These are phyloP conservation scores for Torymus auratus DNA, from an alignment of 2,888 invertebrate species.

Conservation along the genomic window DNA sequence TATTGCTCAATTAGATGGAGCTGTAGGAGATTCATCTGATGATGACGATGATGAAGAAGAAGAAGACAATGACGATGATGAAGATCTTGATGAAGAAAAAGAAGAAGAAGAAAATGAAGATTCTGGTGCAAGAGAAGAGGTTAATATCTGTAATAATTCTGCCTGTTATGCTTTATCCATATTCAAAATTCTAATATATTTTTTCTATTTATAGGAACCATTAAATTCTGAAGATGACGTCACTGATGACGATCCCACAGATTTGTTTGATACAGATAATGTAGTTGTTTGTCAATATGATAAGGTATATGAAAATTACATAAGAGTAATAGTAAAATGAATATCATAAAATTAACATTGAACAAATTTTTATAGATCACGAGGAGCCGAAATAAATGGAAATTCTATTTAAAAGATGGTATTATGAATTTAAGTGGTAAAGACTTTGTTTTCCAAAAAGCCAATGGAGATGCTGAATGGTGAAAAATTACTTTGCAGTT, in stretches of 20 bases:
- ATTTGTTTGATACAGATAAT: constrained; percentile 99
- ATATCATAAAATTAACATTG: constrained; percentile 29
- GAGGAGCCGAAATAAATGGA: constrained; percentile 99
- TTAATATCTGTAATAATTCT: constrained; percentile 55
- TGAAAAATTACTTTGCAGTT: constrained; percentile 76
- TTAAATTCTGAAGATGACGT: constrained; percentile 98
- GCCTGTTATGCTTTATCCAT: background rate
- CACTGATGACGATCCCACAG: constrained; percentile 95
- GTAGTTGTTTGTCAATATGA: constrained; percentile 99
- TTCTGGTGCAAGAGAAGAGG: constrained; percentile 74
- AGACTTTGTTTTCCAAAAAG: constrained; percentile 99
- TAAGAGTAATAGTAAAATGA: background rate
- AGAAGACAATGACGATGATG: constrained; percentile 78
- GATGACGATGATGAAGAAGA: constrained; percentile 90
- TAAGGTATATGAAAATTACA: constrained; percentile 81
- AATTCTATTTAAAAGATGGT: constrained; percentile 99
- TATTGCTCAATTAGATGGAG: constrained; percentile 81
- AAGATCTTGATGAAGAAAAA: constrained; percentile 78
- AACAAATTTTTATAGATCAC: constrained; percentile 85
- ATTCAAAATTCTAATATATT: constrained; percentile 22
- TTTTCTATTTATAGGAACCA: constrained; percentile 83
- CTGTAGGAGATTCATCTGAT: constrained; percentile 83
- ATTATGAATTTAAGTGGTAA: constrained; percentile 99
- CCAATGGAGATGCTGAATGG: constrained; percentile 99
- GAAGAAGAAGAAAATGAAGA: constrained; percentile 77